These are phyloP conservation scores for Orthosia incerta DNA, from an alignment of 2,888 invertebrate species.

Conservation along the genomic window DNA sequence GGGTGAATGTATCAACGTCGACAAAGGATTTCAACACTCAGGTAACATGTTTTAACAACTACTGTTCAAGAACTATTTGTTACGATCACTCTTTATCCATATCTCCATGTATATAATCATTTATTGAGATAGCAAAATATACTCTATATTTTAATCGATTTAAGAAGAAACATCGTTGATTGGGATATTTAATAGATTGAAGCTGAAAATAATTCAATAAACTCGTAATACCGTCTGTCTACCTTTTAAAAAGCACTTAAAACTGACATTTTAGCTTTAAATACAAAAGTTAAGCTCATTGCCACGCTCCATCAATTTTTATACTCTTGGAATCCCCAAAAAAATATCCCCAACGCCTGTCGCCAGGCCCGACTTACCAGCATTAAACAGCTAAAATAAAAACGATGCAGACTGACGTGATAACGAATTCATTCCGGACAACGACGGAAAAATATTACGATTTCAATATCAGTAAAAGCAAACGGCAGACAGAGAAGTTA, in stretches of 20 bases:
- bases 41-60: background rate
- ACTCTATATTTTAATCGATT: too few relatives aligned
- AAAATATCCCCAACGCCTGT: constrained; percentile 27
- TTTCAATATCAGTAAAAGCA: constrained; percentile 72
- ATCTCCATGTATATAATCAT: too few relatives aligned
- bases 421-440: constrained; percentile 55
- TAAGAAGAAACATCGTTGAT: too few relatives aligned
- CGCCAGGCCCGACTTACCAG: constrained; percentile 18
- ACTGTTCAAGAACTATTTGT: background rate
- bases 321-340: constrained; percentile 19
- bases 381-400: constrained; percentile 46
- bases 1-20: background rate
- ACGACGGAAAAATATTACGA: constrained; percentile 56
- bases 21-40: background rate
- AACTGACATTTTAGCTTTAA: background rate
- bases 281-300: background rate
- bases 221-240: background rate
- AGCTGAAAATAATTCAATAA: background rate
- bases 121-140: background rate
- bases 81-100: too few relatives aligned
- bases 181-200: too few relatives aligned
- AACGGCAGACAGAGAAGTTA: constrained; percentile 53
- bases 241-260: background rate
- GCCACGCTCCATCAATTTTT: background rate
- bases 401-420: constrained; percentile 24